phyloP scores from a whole-genome alignment of 2,888 invertebrate species.

The Subacronicta megacephala region DNA sequence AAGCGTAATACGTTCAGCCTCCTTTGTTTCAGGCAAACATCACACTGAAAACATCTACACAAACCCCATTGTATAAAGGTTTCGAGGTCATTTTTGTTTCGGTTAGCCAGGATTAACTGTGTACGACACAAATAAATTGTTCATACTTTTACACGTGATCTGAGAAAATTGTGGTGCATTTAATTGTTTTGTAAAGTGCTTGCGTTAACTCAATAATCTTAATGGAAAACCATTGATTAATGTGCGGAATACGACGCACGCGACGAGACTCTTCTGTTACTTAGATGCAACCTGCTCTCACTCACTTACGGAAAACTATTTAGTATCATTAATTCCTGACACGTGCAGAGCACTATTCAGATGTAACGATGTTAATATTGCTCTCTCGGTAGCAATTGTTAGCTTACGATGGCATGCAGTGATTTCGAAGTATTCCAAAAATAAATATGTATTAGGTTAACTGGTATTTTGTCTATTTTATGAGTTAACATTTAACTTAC shows the following conservation, averaged over 20 bases:
- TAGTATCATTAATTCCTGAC: constrained; percentile 19
- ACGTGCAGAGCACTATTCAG: constrained; percentile 16
- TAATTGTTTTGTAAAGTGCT: constrained; percentile 42
- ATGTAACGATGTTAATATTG: constrained; percentile 8
- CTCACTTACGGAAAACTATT: constrained; percentile 14
- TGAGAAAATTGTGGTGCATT: constrained; percentile 35
- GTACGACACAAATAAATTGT: constrained; percentile 8
- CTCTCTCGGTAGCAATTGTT: constrained; percentile 1
- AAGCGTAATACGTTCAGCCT: constrained; percentile 67
- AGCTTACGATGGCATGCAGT: constrained; percentile 9
- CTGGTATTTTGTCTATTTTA: constrained; percentile 50
- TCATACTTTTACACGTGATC: constrained; percentile 30
- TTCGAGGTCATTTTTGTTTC: constrained; percentile 71
- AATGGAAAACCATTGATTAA: constrained; percentile 48
- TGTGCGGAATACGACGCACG: constrained; percentile 42
- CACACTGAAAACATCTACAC: constrained; percentile 68
- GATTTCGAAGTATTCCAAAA: constrained; percentile 18
- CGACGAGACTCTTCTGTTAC: constrained; percentile 9
- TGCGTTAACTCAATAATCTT: constrained; percentile 47
- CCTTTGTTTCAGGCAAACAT: constrained; percentile 72
- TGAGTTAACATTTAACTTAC: constrained; percentile 48
- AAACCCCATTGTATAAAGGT: constrained; percentile 65
- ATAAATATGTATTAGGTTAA: constrained; percentile 29
- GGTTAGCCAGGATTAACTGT: constrained; percentile 57
- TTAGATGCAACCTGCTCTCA: constrained; percentile 11